Percentiles rank a stretch among this genome's conserved stretches.
Conservation (phyloP, 2,888 invertebrate genomes). For the Drosophila birchii region DNA sequence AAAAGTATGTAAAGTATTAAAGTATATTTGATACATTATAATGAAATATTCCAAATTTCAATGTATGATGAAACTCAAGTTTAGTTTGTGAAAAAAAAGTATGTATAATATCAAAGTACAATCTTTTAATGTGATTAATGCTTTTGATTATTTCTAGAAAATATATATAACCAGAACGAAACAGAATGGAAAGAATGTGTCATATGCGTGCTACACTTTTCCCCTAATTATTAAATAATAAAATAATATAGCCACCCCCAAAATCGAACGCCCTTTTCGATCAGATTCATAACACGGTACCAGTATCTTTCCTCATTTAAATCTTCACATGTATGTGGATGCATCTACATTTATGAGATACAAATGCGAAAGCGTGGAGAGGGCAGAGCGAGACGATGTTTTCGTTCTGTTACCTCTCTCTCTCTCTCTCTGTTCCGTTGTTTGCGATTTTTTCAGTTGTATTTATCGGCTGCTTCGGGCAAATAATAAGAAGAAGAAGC, state of each 20-base stretch:
- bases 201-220: background rate
- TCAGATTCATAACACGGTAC: slow-evolving; percentile 26
- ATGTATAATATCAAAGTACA: background rate
- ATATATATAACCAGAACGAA: slow-evolving; percentile 5
- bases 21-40: background rate
- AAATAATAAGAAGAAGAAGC: slow-evolving; percentile 23
- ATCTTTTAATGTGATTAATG: background rate
- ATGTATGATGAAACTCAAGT: slow-evolving; percentile 3
- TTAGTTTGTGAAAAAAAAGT: background rate
- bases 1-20: too few species aligned
- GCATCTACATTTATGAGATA: slow-evolving; percentile 25
- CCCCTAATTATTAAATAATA: background rate
- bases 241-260: slow-evolving; percentile 1
- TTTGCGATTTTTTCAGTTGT: slow-evolving; percentile 27
- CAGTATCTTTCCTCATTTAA: slow-evolving; percentile 30
- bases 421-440: slow-evolving; percentile 10
- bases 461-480: slow-evolving; percentile 37
- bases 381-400: slow-evolving; percentile 1
- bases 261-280: slow-evolving; percentile 4
- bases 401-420: slow-evolving; percentile 21
- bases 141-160: background rate
- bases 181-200: background rate
- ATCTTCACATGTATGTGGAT: slow-evolving; percentile 8
- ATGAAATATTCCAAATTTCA: background rate
- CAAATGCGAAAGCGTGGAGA: slow-evolving; percentile 29